A percentile compares a stretch with the other conserved stretches of the same genome.
phyloP scores from a whole-genome alignment of 1,140 invertebrate species.

The Heterodera schachtii region DNA sequence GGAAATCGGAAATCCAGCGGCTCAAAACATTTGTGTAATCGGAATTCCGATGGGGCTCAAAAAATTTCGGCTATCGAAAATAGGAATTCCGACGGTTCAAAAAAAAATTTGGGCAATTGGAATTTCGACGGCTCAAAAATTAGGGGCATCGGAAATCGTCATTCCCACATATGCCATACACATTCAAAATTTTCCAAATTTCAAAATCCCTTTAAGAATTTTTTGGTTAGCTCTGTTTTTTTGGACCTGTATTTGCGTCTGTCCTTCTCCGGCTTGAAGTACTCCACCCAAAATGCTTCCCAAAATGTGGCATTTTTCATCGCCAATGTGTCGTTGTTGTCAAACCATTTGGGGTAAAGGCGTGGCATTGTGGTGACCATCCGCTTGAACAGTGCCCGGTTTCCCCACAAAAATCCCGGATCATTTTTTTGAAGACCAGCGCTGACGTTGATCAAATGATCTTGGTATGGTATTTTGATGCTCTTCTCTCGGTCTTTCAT shows the following conservation, averaged over 20 bases:
- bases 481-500: not conserved
- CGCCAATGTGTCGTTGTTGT: not conserved
- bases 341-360: not conserved
- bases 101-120: no score
- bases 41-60: no score
- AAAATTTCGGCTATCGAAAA: no score
- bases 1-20: no score
- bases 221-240: no score
- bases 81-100: no score
- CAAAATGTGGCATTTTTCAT: not conserved
- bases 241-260: not conserved
- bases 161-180: no score
- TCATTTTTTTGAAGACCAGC: not conserved
- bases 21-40: no score
- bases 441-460: not conserved
- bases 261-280: not conserved
- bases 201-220: no score
- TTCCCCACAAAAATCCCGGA: not conserved
- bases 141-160: no score
- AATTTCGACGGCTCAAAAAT: no score
- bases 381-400: not conserved
- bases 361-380: not conserved
- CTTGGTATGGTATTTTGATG: not conserved
- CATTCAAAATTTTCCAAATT: no score
- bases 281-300: not conserved